These are phyloP conservation scores for Heliconius cydno DNA, from an alignment of 2,888 invertebrate species.

Conservation along the genomic window DNA sequence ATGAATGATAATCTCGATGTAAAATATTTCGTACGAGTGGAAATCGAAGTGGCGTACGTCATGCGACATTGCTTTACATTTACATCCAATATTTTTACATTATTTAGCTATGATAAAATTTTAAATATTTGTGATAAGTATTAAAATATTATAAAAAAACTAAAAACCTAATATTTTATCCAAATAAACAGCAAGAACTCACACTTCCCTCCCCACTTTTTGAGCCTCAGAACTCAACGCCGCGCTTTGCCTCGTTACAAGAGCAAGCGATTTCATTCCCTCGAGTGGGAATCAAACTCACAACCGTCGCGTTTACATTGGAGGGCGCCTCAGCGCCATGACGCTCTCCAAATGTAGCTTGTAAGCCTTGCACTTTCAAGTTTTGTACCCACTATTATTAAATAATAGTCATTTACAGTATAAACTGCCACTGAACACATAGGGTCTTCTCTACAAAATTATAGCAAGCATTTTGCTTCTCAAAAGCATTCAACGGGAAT, in stretches of 20 bases:
- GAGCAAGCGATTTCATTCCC: no score
- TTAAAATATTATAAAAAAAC: no score
- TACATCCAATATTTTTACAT: background rate
- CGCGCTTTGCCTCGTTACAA: no score
- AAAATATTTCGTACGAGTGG: background rate
- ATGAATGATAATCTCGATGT: conserved; percentile 2
- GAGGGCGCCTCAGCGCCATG: no score
- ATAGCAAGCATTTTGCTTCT: conserved; percentile 6
- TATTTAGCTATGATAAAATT: background rate
- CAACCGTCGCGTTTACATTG: background rate
- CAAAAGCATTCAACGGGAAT: conserved; percentile 11
- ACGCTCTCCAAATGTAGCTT: no score
- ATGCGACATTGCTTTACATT: background rate
- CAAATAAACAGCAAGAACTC: no score
- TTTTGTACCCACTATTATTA: no score
- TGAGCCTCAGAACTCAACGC: no score
- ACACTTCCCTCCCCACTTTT: no score
- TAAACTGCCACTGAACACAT: background rate
- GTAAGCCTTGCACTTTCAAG: background rate
- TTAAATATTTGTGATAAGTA: background rate
- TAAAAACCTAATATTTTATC: no score
- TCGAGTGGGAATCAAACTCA: background rate
- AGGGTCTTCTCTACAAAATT: background rate
- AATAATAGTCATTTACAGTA: no score
- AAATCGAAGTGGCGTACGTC: background rate